Evolutionary conservation across 2,888 invertebrate species (phyloP), one percentile per base, ranked within the genome.

Genomic region (Mesorhabditis spiculigera): DNA sequence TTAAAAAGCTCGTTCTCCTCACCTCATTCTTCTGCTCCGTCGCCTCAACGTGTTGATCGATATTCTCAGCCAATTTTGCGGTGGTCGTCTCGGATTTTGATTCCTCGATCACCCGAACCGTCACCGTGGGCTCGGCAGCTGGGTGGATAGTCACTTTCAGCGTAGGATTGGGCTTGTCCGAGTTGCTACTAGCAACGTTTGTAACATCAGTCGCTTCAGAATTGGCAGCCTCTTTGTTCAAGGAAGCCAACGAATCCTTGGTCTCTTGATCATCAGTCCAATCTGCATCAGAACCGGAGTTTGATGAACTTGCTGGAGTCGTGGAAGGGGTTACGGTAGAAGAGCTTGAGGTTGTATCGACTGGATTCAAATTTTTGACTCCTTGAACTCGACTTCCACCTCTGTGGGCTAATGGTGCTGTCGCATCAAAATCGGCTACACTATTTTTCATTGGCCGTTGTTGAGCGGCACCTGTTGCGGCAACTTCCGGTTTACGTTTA

Each of bases 291-390:
- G 58, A 13, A 50, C 2, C n/a, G 58, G n/a, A 10, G n/a, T 13
- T 50, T 50, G n/a, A 13, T 50, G 58, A 13, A n/a, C 58, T 50
- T 50, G 58, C 58, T 50, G 58, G 58, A 50, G 58, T 50, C 58
- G 58, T 50, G n/a, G 58, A 13, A 1, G 58, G 8, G 8, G 58
- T 10, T 50, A 13, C 58, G n/a, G 58, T 50, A 50, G 10, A 13
- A 13, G 58, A 13, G 8, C 58, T n/a, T 13, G 58, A 13, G 58
- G 58, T 50, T 50, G 58, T 50, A 1, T 2, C 58, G 28, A 28
- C 28, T 13, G 58, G 58, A 50, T 50, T 50, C n/a, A 50, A 13
- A 13, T 10, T 50, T 28, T 28, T 28, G 28, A 28, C 28, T 28
- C 28, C 28, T 28, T 28, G 28, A 28, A 28, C 28, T 28, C 28